phyloP scores from a whole-genome alignment of 2,797 vertebrate genomes.

The Botia almorhae region DNA sequence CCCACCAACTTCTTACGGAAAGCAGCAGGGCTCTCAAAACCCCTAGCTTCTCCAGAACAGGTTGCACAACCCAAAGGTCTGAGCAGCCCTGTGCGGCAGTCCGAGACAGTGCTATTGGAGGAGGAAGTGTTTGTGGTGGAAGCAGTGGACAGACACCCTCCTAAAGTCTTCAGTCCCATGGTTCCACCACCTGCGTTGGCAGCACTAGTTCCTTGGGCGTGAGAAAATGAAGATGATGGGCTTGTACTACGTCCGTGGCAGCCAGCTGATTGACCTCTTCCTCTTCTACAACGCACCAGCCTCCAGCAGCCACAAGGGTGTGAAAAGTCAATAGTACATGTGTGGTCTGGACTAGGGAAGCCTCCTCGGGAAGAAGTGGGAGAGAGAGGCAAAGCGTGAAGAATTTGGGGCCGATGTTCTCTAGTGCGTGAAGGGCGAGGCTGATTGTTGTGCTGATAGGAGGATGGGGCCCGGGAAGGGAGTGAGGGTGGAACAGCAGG shows the following conservation, averaged over 20 bases:
- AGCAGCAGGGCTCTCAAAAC: constrained; percentile 78
- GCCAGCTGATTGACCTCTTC: constrained; percentile 67
- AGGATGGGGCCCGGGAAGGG: constrained; percentile 66
- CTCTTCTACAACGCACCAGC: constrained; percentile 76
- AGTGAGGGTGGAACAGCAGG: constrained; percentile 68
- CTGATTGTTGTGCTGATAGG: constrained; percentile 69
- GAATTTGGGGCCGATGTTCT: constrained; percentile 46
- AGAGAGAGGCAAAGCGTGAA: constrained; percentile 77
- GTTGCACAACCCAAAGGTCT: constrained; percentile 79
- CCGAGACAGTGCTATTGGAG: constrained; percentile 80
- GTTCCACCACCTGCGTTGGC: constrained; percentile 61
- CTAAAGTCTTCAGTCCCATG: constrained; percentile 79
- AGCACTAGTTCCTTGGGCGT: constrained; percentile 67
- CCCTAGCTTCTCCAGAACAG: constrained; percentile 74
- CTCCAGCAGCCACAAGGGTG: constrained; percentile 86
- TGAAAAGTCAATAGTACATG: constrained; percentile 82
- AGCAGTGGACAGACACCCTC: constrained; percentile 79
- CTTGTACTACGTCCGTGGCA: constrained; percentile 72
- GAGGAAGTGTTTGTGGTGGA: constrained; percentile 83
- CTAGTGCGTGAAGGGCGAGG: constrained; percentile 64
- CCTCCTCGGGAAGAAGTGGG: constrained; percentile 75
- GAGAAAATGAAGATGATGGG: constrained; percentile 76
- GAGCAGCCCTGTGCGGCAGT: constrained; percentile 74
- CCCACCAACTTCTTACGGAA: constrained; percentile 79
- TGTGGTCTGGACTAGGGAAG: constrained; percentile 83